Percentiles rank a stretch among this genome's conserved stretches.
Conservation (phyloP, 2,888 invertebrate genomes). For the Hartigia nigra region DNA sequence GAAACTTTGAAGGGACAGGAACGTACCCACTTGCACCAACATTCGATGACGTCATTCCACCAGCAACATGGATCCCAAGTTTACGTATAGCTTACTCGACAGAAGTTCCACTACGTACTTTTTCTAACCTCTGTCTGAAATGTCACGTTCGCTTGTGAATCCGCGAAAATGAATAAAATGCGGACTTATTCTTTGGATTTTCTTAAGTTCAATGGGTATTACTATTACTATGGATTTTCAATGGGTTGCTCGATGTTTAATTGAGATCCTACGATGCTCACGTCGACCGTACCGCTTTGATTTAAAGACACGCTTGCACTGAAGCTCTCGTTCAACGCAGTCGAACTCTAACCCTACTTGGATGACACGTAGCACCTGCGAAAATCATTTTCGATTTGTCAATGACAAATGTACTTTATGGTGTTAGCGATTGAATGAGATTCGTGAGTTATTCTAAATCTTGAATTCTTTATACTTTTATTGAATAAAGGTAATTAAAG, state of each 20-base stretch:
- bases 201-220: background rate
- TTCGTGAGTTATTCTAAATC: background rate
- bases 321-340: background rate
- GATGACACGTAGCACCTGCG: background rate
- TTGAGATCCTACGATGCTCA: background rate
- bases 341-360: background rate
- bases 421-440: background rate
- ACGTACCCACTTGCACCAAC: slow-evolving; percentile 50
- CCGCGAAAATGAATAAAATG: background rate
- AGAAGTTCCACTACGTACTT: background rate
- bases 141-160: background rate
- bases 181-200: background rate
- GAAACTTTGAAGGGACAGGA: slow-evolving; percentile 38
- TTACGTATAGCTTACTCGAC: background rate
- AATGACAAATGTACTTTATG: background rate
- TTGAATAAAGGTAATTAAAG: background rate
- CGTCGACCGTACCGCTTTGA: background rate
- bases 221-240: background rate
- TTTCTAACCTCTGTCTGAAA: background rate
- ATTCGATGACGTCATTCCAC: slow-evolving; percentile 57
- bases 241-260: background rate
- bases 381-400: background rate
- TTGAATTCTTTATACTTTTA: background rate
- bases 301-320: background rate
- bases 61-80: slow-evolving; percentile 45